A percentile compares a stretch with the other conserved stretches of the same genome.
Conservation (phyloP, 2,113 vertebrate genomes). For the Otolemur garnettii region DNA sequence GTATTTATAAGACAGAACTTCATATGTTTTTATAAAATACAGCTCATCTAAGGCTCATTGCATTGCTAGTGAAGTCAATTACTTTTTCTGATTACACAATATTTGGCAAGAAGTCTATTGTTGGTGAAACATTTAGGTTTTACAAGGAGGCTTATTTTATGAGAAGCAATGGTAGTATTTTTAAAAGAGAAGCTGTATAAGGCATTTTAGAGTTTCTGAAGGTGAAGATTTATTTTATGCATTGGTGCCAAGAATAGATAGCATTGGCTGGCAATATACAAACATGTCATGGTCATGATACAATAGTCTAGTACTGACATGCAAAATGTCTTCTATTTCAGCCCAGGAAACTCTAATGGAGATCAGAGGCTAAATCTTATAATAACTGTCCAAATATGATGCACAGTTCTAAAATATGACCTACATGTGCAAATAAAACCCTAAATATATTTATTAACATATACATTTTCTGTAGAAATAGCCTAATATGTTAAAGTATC, state of each 20-base stretch:
- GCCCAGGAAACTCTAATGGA: background rate
- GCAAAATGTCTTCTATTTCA: background rate
- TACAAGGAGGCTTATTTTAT: constrained; percentile 48
- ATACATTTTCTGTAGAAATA: background rate
- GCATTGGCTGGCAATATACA: background rate
- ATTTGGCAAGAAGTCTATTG: constrained; percentile 64
- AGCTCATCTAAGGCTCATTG: constrained; percentile 56
- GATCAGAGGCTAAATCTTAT: background rate
- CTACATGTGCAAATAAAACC: background rate
- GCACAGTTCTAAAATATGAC: constrained; percentile 13
- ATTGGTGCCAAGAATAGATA: constrained; percentile 1
- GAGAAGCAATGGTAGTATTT: constrained; percentile 62
- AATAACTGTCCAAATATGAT: background rate
- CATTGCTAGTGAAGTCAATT: constrained; percentile 48
- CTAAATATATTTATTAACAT: background rate
- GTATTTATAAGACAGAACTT: background rate
- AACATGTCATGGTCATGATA: constrained; percentile 3
- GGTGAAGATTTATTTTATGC: constrained; percentile 28
- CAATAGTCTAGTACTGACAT: background rate
- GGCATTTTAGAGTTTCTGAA: constrained; percentile 55
- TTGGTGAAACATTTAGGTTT: constrained; percentile 77
- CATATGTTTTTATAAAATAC: background rate
- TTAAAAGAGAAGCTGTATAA: constrained; percentile 46
- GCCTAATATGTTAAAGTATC: background rate
- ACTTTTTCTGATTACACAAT: constrained; percentile 53